Percentiles rank a stretch among this genome's conserved stretches.
These are phyloP conservation scores for Magallana nippona DNA, from an alignment of 2,888 invertebrate species.

Conservation along the genomic window DNA sequence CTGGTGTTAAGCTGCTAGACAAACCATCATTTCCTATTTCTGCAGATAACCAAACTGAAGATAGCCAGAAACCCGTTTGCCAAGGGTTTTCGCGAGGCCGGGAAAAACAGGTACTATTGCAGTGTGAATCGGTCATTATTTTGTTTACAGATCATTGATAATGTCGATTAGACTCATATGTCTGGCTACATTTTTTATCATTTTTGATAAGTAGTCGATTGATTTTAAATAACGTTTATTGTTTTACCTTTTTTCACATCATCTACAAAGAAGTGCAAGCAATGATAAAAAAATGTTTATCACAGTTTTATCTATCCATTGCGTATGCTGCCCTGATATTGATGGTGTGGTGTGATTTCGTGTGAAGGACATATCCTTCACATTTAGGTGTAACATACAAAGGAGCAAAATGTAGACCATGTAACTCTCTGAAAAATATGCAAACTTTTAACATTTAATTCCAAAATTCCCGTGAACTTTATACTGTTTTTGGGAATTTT, in stretches of 20 bases:
- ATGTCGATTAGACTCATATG: constrained; percentile 4
- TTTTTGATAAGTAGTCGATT: constrained; percentile 11
- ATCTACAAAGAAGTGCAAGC: constrained; percentile 12
- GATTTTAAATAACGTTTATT: constrained; percentile 9
- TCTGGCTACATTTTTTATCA: constrained; percentile 7
- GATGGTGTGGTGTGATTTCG: neutral
- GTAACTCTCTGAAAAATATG: too few species aligned
- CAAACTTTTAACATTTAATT: too few species aligned
- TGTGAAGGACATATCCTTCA: neutral
- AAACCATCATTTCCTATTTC: constrained; percentile 41
- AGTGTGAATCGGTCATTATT: constrained; percentile 50
- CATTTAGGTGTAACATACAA: too few species aligned
- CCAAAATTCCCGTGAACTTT: too few species aligned
- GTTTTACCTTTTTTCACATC: constrained; percentile 16
- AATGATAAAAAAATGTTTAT: neutral
- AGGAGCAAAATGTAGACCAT: too few species aligned
- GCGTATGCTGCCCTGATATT: neutral
- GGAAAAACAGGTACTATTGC: constrained; percentile 66
- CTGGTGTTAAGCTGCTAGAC: constrained; percentile 23
- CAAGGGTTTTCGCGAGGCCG: constrained; percentile 71
- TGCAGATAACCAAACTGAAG: constrained; percentile 70
- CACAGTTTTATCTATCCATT: neutral
- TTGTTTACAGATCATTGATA: constrained; percentile 48
- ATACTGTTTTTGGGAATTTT: neutral
- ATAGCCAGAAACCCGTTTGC: constrained; percentile 73